Base-by-base conservation (phyloP, 92 coral and sea anemone genomes). In the Micromussa lordhowensis region DNA sequence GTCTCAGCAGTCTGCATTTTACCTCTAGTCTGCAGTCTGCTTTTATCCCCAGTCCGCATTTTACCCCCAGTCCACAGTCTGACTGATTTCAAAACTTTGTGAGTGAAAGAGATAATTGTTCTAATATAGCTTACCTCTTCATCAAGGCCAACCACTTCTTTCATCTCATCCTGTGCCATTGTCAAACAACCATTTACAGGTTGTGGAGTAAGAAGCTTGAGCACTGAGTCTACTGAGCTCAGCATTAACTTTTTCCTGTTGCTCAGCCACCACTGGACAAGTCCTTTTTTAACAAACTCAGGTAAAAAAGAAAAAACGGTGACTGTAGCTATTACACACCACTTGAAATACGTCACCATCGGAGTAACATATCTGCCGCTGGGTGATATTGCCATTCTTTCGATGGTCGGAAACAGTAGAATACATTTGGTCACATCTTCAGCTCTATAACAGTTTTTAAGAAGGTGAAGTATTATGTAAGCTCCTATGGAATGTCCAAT, bases 401-500 rank as follows among this genome's bases (percentile, higher is more conserved):
- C 99, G 30, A 97, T 92, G 9, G 99, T 94, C 40, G 99, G 99
- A 89, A 97, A 97, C 74, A 97, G 58, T 24, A 97, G 90, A 35
- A 97, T 91, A 11, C 94, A 90, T 82, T 97, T 96, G 48, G 94
- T 51, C n/a, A 97, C 82, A 70, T 93, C 93, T 15, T 87, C 19
- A 17, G 87, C 61, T 40, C 93, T 74, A 26, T 75, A 76, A 49
- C 87, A 87, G 31, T 91, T 83, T 81, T 86, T 95, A 21, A 97
- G 82, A n/a, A 97, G 92, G 76, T 97, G 92, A 10, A 97, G 92
- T 51, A 94, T 90, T 8, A 97, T 82, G 49, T 96, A 97, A 31
- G 99, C 99, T n/a, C 99, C 99, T 48, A 97, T 97, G 5, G 99
- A 97, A 79, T 97, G 99, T 22, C 99, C 99, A 72, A 97, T 89